These are phyloP conservation scores for Nycticryphes semicollaris DNA, from an alignment of 2,113 vertebrate species.

Conservation along the genomic window DNA sequence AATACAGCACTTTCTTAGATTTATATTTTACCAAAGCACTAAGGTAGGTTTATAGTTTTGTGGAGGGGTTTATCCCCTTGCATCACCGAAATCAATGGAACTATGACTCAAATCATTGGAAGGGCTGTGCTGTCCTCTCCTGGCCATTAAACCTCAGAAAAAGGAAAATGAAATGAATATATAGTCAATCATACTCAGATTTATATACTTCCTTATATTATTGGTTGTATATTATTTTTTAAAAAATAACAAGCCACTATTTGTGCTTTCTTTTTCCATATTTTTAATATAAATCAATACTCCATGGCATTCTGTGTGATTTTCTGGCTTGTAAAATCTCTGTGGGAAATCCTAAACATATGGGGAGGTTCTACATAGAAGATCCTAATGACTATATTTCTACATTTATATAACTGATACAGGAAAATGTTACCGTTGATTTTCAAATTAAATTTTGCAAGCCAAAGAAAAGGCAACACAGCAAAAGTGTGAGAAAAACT, in stretches of 20 bases:
- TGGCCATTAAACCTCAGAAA: background rate
- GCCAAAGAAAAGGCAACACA: background rate
- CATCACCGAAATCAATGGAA: background rate
- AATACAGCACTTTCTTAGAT: background rate
- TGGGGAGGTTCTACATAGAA: background rate
- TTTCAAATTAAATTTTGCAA: background rate
- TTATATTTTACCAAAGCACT: background rate
- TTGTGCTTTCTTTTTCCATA: background rate
- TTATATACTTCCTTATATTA: background rate
- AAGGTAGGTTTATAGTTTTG: background rate
- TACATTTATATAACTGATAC: background rate
- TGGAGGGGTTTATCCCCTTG: background rate
- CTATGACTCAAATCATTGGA: background rate
- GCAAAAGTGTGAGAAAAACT: background rate
- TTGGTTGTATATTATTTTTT: background rate
- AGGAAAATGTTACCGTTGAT: background rate
- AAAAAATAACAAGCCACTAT: background rate
- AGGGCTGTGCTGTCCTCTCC: background rate
- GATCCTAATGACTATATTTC: background rate
- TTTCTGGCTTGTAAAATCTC: slow-evolving; percentile 6
- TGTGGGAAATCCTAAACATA: background rate
- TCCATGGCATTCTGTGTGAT: background rate
- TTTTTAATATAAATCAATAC: background rate
- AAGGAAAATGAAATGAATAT: background rate
- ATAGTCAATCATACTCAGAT: background rate